Evolutionary conservation across 2,113 vertebrate species (phyloP), one percentile per base, ranked within the genome.

Genomic region (Neoarius graeffei): DNA sequence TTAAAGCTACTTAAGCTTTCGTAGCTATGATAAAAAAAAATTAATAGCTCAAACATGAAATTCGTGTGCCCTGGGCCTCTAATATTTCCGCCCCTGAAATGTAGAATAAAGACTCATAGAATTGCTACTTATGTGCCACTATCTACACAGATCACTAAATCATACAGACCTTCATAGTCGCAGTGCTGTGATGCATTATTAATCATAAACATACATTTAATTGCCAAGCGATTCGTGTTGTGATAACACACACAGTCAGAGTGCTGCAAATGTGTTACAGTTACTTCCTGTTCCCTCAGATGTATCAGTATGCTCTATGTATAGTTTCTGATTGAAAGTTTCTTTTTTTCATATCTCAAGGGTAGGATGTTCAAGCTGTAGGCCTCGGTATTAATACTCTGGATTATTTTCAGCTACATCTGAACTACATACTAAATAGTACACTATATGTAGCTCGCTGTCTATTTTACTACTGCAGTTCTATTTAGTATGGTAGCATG

Each of bases 331-430:
- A 82, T 84, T 69, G 83, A 69, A 84, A 69, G 42, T 56, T 67
- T 30, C 48, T 54, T 35, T 42, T 62, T 59, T 52, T 60, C 69
- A 27, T 56, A 81, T 79, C 85, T 82, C 30, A n/a, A 48, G 85
- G 84, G 87, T 56, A 48, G 76, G 52, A 77, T 60, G 77, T 56
- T 64, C 81, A 42, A 84, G 60, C 85, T 88, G 59, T 81, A 82
- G 86, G 84, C 64, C 84, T 83, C 17, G 84, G 50, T 86, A 91
- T 86, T 81, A 73, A 89, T 91, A 83, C 85, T 67, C 30, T 88
- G 90, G 86, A 88, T 88, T 74, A 74, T 86, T 89, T 89, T 60
- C 14, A 4, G 54, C 30, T 64, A 71, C 35, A 67, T 56, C 48
- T 30, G 50, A 56, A 54, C 62, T 56, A 54, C 17, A 17, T 81